A percentile compares a stretch with the other conserved stretches of the same genome.
Evolutionary conservation across 2,888 invertebrate genomes (phyloP).

Genomic region (Melangyna quadrimaculata): DNA sequence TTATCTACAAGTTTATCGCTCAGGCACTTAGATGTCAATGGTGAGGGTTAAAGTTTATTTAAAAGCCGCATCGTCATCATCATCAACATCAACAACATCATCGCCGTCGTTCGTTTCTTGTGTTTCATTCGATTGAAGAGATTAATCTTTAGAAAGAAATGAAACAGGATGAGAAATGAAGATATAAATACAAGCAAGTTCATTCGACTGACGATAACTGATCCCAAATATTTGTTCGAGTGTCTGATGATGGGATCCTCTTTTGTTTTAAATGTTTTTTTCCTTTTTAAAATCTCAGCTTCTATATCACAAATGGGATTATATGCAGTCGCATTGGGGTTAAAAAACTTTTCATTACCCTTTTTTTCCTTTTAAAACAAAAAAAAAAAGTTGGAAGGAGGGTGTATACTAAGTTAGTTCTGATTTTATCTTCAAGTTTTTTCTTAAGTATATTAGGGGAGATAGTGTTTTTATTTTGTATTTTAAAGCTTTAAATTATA

Average conservation of each 20-base stretch:
- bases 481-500: too few species aligned
- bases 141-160: slow-evolving; percentile 6
- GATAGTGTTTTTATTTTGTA: too few species aligned
- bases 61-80: slow-evolving; percentile 25
- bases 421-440: not conserved
- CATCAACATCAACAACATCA: not conserved
- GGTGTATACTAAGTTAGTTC: not conserved
- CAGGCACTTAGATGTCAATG: not conserved
- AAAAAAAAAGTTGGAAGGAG: not conserved
- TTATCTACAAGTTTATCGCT: slow-evolving; percentile 21
- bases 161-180: slow-evolving; percentile 7
- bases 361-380: too few species aligned
- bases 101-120: not conserved
- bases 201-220: slow-evolving; percentile 45
- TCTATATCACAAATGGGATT: not conserved
- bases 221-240: slow-evolving; percentile 9
- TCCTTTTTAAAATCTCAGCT: not conserved
- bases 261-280: not conserved
- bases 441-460: not conserved
- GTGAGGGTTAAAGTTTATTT: slow-evolving; percentile 46
- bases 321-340: not conserved
- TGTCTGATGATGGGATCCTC: not conserved
- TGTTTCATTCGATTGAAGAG: slow-evolving; percentile 21
- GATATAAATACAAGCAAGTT: slow-evolving; percentile 45
- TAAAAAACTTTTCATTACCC: not conserved